Percentiles rank a stretch among this genome's conserved stretches.
phyloP scores from a whole-genome alignment of 2,888 invertebrate species.

The Calameuta filiformis region DNA sequence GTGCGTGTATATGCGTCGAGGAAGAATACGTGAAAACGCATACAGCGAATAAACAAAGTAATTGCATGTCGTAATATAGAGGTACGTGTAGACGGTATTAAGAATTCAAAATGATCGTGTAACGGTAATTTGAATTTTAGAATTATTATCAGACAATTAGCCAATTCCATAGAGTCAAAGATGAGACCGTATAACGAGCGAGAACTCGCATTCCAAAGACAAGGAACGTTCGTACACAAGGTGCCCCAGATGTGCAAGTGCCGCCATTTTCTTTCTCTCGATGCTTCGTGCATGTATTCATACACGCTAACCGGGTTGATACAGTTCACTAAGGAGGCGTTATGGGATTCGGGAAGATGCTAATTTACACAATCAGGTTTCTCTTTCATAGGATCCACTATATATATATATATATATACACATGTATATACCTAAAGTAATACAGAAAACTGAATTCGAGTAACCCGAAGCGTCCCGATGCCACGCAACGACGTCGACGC shows the following conservation, averaged over 20 bases:
- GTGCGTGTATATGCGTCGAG: too few relatives aligned
- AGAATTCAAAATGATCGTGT: too few relatives aligned
- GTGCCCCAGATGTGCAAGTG: background rate
- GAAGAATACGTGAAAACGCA: too few relatives aligned
- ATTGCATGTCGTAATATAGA: background rate
- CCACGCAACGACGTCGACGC: background rate
- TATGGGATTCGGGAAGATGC: background rate
- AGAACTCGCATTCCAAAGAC: background rate
- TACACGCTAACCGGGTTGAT: background rate
- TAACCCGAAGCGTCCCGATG: background rate
- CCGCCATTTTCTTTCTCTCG: background rate
- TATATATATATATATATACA: background rate
- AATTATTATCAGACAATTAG: too few relatives aligned
- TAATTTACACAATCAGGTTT: constrained; percentile 1
- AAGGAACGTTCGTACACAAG: background rate
- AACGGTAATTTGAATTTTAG: too few relatives aligned
- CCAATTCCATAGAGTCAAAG: background rate
- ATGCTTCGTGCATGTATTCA: background rate
- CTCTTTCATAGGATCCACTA: background rate
- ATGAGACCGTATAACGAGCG: background rate
- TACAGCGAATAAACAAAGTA: background rate
- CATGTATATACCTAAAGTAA: too few relatives aligned
- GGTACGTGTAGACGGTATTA: too few relatives aligned
- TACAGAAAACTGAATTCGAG: background rate
- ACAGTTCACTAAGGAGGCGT: background rate